Conservation (phyloP, 1,140 invertebrate species). For the Pentalonia nigronervosa region DNA sequence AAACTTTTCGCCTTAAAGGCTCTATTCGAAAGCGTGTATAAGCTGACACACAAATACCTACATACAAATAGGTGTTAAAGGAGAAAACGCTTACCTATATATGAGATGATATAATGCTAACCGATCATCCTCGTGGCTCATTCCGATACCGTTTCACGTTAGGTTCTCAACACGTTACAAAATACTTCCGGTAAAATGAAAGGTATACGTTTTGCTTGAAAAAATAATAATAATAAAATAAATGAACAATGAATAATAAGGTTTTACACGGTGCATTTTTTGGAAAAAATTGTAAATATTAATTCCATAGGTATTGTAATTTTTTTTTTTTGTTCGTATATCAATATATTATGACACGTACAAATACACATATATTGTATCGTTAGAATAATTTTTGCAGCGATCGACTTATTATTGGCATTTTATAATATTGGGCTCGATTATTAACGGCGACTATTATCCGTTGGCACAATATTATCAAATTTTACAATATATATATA, state of each 20-base stretch:
- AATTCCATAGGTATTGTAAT: not conserved
- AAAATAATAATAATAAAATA: not conserved
- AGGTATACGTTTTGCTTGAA: not conserved
- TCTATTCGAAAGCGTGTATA: not conserved
- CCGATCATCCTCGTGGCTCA: not conserved
- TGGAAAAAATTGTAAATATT: not conserved
- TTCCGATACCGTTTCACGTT: not conserved
- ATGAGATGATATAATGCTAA: not conserved
- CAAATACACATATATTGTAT: not conserved
- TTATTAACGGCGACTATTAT: no score
- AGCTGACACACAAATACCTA: not conserved
- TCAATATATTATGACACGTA: not conserved
- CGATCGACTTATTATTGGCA: no score
- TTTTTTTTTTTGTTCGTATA: not conserved
- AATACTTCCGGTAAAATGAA: not conserved
- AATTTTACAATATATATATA: no score
- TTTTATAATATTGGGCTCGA: no score
- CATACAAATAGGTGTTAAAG: not conserved
- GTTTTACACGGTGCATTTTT: not conserved
- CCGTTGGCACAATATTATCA: no score
- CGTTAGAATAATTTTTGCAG: not conserved
- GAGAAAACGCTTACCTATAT: constrained; percentile 5
- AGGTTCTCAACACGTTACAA: not conserved
- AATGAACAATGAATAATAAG: not conserved
- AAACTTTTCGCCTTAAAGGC: not conserved